Percentiles rank a stretch among this genome's conserved stretches.
Evolutionary conservation across 2,888 invertebrate species (phyloP).

Genomic region (Tenthredo scrophulariae): DNA sequence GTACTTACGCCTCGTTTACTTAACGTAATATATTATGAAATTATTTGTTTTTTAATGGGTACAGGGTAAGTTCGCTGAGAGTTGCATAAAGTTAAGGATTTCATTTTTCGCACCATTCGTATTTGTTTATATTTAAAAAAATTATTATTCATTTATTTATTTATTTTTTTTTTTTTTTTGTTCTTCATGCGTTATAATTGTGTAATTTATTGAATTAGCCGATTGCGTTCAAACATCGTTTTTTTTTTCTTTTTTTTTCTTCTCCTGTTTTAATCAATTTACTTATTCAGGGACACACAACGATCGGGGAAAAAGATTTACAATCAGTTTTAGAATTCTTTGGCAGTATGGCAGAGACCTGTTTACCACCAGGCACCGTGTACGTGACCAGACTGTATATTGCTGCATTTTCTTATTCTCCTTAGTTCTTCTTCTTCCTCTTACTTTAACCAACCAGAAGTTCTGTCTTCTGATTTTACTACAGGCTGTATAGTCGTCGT

Average conservation of each 20-base stretch:
- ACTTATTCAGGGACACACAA: neutral
- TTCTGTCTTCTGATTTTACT: neutral
- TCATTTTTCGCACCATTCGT: too few species aligned
- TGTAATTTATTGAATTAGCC: neutral
- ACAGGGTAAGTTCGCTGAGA: neutral
- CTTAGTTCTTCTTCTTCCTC: neutral
- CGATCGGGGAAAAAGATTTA: constrained; percentile 12
- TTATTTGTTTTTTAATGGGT: neutral
- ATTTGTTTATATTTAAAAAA: neutral
- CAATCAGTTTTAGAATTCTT: constrained; percentile 19
- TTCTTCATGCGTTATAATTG: neutral
- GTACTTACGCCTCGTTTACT: neutral
- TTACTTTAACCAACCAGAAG: neutral
- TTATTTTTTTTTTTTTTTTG: too few species aligned
- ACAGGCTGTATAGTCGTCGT: neutral
- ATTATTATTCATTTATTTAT: too few species aligned
- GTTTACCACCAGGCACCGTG: constrained; percentile 36
- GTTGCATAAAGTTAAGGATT: too few species aligned
- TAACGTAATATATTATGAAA: constrained; percentile 8
- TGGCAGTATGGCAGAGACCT: constrained; percentile 9
- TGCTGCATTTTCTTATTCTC: constrained; percentile 9
- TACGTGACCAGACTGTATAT: constrained; percentile 43
- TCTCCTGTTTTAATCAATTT: neutral
- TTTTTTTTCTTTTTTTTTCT: neutral
- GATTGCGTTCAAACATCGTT: neutral